These are phyloP conservation scores for Amazonetta brasiliensis DNA, from an alignment of 2,797 vertebrate genomes.

Conservation along the genomic window DNA sequence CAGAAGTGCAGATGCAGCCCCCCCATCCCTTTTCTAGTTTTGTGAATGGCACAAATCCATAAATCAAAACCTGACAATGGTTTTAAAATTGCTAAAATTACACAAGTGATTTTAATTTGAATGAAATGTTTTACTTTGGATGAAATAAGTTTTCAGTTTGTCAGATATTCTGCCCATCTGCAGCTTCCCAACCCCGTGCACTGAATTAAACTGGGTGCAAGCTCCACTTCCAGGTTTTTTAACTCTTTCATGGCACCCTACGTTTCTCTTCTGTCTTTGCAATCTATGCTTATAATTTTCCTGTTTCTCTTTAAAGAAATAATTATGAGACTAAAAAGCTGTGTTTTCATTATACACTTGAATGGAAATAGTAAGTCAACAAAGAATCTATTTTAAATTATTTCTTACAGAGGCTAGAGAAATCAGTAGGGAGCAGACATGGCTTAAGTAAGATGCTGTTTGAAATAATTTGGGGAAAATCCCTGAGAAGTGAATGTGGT, in stretches of 20 bases:
- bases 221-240: background rate
- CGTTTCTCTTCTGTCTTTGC: background rate
- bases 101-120: background rate
- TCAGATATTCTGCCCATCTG: background rate
- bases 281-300: background rate
- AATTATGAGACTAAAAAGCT: background rate
- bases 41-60: background rate
- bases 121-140: background rate
- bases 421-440: background rate
- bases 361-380: background rate
- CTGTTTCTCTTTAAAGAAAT: background rate
- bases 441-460: background rate
- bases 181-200: background rate
- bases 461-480: background rate
- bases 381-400: background rate
- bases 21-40: background rate
- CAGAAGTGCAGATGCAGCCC: background rate
- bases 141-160: background rate
- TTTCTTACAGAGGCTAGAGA: background rate
- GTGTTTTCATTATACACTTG: background rate
- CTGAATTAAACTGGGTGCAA: background rate
- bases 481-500: background rate
- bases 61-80: background rate
- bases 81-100: background rate
- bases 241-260: background rate